Percentiles rank a stretch among this genome's conserved stretches.
Conservation (phyloP, 2,888 invertebrate species). For the Teinopalpus imperialis region DNA sequence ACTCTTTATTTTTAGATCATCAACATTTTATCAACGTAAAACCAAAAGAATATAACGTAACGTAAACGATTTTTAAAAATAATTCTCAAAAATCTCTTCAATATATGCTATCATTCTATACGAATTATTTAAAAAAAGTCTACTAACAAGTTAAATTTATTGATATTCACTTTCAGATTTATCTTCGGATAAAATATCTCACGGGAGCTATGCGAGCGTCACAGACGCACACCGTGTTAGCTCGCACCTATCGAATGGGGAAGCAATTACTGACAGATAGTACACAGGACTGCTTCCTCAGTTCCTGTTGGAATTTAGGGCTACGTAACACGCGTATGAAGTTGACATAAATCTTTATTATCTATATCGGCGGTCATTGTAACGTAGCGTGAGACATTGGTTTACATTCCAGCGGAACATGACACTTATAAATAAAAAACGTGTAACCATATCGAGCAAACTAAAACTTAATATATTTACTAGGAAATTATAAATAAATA, state of each 20-base stretch:
- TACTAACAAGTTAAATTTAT: no score
- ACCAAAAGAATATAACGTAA: no score
- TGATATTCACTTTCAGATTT: slow-evolving; percentile 6
- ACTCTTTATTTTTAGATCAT: no score
- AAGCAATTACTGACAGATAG: slow-evolving; percentile 27
- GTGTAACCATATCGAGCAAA: no score
- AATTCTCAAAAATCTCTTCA: no score
- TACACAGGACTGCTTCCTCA: slow-evolving; percentile 30
- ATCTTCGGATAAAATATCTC: slow-evolving; percentile 4
- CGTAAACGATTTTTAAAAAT: no score
- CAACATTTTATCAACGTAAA: no score
- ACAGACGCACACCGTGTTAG: slow-evolving; percentile 23
- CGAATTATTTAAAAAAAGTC: no score
- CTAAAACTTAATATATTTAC: no score
- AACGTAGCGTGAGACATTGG: slow-evolving; percentile 3
- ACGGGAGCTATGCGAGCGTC: background rate
- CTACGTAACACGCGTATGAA: slow-evolving; percentile 5
- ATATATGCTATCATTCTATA: no score
- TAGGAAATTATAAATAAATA: no score
- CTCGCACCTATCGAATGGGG: slow-evolving; percentile 34
- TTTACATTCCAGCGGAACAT: background rate
- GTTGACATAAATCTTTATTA: slow-evolving; percentile 20
- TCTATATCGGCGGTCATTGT: background rate
- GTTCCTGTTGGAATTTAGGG: slow-evolving; percentile 32
- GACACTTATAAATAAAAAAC: no score